phyloP scores from a whole-genome alignment of 2,113 vertebrate species.

The Syrmaticus mikado region DNA sequence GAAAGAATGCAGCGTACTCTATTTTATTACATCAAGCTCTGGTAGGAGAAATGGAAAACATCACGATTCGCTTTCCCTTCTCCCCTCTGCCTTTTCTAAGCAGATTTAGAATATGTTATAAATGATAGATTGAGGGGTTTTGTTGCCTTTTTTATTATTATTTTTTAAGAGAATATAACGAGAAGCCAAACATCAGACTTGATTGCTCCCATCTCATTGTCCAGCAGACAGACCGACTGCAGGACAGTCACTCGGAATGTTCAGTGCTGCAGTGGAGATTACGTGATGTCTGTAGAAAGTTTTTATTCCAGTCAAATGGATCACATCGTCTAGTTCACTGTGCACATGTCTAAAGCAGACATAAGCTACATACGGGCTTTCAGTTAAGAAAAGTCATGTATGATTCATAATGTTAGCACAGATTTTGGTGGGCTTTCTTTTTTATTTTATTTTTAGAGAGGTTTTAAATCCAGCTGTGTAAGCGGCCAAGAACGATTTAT shows the following conservation, averaged over 20 bases:
- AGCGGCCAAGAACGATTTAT: constrained; percentile 60
- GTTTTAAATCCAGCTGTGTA: constrained; percentile 40
- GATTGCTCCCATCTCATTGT: constrained; percentile 31
- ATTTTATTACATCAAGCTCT: constrained; percentile 23
- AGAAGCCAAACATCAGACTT: constrained; percentile 40
- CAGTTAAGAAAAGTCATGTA: constrained; percentile 34
- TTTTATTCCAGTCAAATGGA: constrained; percentile 60
- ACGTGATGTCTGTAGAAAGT: constrained; percentile 38
- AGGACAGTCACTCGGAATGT: constrained; percentile 47
- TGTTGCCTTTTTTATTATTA: neutral
- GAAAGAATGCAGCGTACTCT: constrained; percentile 44
- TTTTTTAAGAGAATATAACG: constrained; percentile 22
- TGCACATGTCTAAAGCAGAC: constrained; percentile 30
- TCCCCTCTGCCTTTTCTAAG: neutral
- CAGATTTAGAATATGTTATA: constrained; percentile 39
- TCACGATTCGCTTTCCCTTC: neutral
- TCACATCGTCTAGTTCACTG: constrained; percentile 35
- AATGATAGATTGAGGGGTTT: constrained; percentile 2
- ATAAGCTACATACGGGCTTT: constrained; percentile 4
- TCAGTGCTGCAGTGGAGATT: constrained; percentile 42
- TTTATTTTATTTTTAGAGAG: neutral
- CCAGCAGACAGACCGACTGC: constrained; percentile 32
- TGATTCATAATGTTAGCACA: constrained; percentile 18
- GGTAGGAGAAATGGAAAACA: constrained; percentile 53
- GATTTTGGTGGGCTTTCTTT: neutral